Percentiles rank a stretch among this genome's conserved stretches.
Evolutionary conservation across 2,113 vertebrate genomes (phyloP).

Genomic region (Rhynchomys soricoides): DNA sequence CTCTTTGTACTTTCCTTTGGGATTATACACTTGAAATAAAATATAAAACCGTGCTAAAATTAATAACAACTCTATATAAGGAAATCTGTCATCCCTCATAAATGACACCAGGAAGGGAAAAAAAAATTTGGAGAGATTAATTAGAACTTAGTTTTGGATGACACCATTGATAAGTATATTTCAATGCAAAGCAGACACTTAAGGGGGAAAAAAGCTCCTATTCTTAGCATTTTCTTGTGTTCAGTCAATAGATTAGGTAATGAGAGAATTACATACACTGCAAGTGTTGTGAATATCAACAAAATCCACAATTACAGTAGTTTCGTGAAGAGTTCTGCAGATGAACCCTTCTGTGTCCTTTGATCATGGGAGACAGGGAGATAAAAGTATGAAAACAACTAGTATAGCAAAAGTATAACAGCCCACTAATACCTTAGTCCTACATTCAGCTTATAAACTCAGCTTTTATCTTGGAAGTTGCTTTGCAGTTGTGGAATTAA

Average conservation of each 20-base stretch:
- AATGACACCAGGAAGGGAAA: not conserved
- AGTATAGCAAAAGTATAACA: no score
- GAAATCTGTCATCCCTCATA: not conserved
- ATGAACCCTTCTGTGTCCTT: conserved; percentile 35
- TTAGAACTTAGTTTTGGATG: not conserved
- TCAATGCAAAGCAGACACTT: not conserved
- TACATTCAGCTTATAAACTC: conserved; percentile 52
- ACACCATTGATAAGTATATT: not conserved
- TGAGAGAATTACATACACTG: not conserved
- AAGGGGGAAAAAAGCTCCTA: not conserved
- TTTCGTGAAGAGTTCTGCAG: not conserved
- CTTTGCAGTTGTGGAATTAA: conserved; percentile 57
- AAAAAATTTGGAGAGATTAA: not conserved
- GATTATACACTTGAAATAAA: not conserved
- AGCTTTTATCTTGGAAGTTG: conserved; percentile 62
- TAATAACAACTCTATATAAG: not conserved
- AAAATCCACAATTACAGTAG: not conserved
- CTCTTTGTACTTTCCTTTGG: not conserved
- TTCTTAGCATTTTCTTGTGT: not conserved
- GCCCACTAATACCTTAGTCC: conserved; percentile 60
- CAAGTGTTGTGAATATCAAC: not conserved
- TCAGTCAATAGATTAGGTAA: not conserved
- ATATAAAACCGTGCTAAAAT: not conserved
- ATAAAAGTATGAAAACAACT: conserved; percentile 40
- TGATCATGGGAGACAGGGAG: conserved; percentile 51